phyloP scores from a whole-genome alignment of 2,113 vertebrate genomes.

The Solea solea region DNA sequence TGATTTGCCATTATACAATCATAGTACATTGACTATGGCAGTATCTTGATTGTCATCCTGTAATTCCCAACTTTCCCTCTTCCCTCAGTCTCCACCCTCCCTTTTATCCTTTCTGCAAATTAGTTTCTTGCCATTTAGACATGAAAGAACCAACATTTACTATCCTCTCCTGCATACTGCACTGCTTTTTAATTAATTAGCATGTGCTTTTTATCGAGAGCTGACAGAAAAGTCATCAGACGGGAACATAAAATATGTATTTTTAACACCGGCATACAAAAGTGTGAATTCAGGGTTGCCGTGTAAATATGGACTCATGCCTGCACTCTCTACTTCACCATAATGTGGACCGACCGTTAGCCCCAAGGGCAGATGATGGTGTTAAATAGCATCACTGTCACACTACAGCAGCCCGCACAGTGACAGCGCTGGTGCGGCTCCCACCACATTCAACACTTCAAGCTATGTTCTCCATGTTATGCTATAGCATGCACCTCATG shows the following conservation, averaged over 20 bases:
- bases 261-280: no score
- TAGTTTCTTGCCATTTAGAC: constrained; percentile 13
- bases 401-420: neutral
- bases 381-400: constrained; percentile 65
- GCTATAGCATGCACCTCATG: constrained; percentile 44
- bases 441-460: neutral
- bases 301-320: neutral
- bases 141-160: constrained; percentile 16
- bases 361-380: constrained; percentile 39
- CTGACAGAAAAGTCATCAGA: no score
- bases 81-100: neutral
- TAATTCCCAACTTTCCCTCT: no score
- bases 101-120: constrained; percentile 11
- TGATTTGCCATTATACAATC: no score
- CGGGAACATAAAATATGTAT: no score
- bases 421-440: no score
- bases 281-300: neutral
- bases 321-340: constrained; percentile 20
- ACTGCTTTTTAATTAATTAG: neutral
- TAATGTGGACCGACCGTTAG: constrained; percentile 54
- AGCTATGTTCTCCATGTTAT: constrained; percentile 26
- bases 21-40: no score
- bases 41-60: neutral
- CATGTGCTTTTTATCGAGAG: neutral
- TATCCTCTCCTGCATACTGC: neutral